phyloP scores from a whole-genome alignment of 92 coral and sea anemone species.

The Phenganax subtilis region DNA sequence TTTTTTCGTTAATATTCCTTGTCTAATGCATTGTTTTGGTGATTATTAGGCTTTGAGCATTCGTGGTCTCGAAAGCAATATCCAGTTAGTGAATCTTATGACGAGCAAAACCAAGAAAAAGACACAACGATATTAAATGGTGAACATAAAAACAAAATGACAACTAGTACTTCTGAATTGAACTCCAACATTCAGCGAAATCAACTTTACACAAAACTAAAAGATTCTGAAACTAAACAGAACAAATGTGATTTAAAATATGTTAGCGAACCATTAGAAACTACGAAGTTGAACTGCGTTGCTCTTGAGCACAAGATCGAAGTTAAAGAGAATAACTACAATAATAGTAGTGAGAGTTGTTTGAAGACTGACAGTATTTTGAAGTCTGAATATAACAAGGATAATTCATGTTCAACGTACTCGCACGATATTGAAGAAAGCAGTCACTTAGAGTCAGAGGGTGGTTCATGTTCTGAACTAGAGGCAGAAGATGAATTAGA shows the following conservation, averaged over 20 bases:
- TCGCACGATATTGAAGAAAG: background rate
- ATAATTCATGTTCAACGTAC: background rate
- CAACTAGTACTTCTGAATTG: background rate
- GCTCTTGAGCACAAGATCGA: background rate
- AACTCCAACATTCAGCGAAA: background rate
- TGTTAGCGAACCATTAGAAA: background rate
- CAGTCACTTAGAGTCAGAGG: background rate
- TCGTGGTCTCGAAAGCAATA: background rate
- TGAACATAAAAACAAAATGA: background rate
- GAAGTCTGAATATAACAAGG: background rate
- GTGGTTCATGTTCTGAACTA: background rate
- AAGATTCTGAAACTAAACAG: background rate
- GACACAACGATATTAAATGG: background rate
- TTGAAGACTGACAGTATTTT: background rate
- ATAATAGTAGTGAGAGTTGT: background rate
- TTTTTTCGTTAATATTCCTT: background rate
- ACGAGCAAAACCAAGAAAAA: background rate
- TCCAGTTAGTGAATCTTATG: background rate
- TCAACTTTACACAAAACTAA: background rate
- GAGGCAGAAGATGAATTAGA: slow-evolving; percentile 3
- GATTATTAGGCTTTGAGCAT: background rate
- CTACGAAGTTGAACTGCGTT: background rate
- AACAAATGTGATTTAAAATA: background rate
- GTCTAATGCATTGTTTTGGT: background rate
- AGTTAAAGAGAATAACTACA: background rate